Conservation (phyloP, 1,140 invertebrate species). For the Bombus huntii region DNA sequence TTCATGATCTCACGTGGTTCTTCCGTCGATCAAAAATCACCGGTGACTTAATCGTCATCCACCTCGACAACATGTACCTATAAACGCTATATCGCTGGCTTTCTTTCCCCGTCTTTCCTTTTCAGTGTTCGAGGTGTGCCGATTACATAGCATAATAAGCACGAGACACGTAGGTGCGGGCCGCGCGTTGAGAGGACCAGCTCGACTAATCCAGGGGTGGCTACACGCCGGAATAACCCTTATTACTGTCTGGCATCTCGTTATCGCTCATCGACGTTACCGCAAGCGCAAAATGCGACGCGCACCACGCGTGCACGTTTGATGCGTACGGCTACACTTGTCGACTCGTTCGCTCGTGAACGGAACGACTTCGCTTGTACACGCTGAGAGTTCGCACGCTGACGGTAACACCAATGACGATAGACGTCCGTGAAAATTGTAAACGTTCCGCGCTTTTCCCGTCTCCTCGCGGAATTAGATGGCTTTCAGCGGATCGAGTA, state of each 20-base stretch:
- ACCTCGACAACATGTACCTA: not conserved
- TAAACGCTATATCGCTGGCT: not conserved
- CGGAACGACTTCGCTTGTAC: conserved; percentile 40
- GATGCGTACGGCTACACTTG: conserved; percentile 44
- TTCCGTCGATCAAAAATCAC: not conserved
- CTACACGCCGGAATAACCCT: conserved; percentile 40
- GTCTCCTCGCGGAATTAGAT: conserved; percentile 25
- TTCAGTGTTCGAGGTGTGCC: not conserved
- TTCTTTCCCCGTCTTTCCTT: not conserved
- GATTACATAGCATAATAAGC: conserved; percentile 10
- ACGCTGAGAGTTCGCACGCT: conserved; percentile 24
- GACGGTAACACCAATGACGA: conserved; percentile 37
- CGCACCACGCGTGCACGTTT: conserved; percentile 19
- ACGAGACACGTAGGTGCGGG: conserved; percentile 5
- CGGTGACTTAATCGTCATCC: not conserved
- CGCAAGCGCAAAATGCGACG: conserved; percentile 52
- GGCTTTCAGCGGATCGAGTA: conserved; percentile 22
- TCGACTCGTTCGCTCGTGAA: conserved; percentile 54
- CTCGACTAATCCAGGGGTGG: conserved; percentile 31
- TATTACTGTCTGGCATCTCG: conserved; percentile 57
- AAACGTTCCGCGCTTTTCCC: conserved; percentile 33
- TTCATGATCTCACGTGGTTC: no score
- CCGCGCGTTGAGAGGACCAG: conserved; percentile 25
- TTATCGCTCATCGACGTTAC: conserved; percentile 53
- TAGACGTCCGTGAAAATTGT: conserved; percentile 31